phyloP scores from a whole-genome alignment of 2,113 vertebrate species.

The Serinus canaria region DNA sequence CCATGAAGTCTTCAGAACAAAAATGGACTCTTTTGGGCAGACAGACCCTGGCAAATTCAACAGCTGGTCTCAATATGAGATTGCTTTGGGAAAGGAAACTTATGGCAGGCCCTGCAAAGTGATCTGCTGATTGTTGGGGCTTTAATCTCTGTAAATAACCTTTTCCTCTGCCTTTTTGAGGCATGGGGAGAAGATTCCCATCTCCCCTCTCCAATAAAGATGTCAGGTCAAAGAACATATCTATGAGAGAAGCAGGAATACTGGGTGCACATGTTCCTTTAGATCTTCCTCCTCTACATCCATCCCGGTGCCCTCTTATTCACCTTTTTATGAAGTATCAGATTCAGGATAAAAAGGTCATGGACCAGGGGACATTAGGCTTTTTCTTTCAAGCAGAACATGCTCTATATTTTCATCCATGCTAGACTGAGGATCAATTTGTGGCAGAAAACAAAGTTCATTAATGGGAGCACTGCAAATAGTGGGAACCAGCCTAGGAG shows the following conservation, averaged over 20 bases:
- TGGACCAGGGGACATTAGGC: accelerated
- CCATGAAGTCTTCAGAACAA: neutral
- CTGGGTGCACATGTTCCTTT: neutral
- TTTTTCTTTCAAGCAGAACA: neutral
- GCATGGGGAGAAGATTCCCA: neutral
- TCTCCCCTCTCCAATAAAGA: neutral
- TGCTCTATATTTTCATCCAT: neutral
- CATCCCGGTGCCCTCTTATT: neutral
- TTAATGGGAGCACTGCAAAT: neutral
- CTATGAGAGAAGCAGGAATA: neutral
- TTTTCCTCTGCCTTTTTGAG: neutral
- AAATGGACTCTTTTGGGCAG: neutral
- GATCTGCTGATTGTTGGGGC: neutral
- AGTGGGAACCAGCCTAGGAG: neutral
- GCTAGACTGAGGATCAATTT: neutral
- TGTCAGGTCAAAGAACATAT: neutral
- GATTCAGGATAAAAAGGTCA: neutral
- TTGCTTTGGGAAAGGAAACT: neutral
- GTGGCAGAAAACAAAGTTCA: neutral
- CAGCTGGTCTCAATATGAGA: neutral
- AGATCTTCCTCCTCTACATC: neutral
- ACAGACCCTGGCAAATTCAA: neutral
- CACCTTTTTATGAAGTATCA: neutral
- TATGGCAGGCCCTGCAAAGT: neutral
- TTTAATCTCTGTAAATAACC: neutral